These are phyloP conservation scores for Varanus salvator DNA, from an alignment of 2,113 vertebrate species.

Conservation along the genomic window DNA sequence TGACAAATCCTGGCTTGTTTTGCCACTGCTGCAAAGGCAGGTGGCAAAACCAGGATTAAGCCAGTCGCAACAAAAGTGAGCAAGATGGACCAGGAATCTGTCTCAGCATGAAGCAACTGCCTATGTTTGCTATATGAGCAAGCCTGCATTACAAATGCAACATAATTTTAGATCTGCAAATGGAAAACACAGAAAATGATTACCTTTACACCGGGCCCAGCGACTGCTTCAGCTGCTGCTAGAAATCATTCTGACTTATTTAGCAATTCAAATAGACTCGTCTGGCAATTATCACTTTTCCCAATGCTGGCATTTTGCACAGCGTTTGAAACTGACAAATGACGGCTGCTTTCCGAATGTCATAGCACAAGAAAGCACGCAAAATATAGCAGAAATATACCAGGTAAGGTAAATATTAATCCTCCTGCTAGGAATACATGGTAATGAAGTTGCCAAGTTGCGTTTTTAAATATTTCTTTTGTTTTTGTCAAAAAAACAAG, in stretches of 20 bases:
- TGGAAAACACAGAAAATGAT: background rate
- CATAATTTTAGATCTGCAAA: background rate
- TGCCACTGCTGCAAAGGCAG: too few species aligned
- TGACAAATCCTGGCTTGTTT: too few species aligned
- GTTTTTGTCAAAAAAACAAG: conserved; percentile 57
- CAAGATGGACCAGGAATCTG: too few species aligned
- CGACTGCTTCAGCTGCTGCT: background rate
- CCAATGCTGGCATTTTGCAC: conserved; percentile 81
- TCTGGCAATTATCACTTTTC: conserved; percentile 83
- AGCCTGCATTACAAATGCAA: background rate
- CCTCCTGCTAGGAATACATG: conserved; percentile 80
- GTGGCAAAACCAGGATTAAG: too few species aligned
- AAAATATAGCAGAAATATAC: conserved; percentile 80
- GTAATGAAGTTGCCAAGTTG: conserved; percentile 75
- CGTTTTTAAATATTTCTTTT: conserved; percentile 77
- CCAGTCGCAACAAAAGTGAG: too few species aligned
- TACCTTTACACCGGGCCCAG: background rate
- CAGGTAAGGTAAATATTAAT: conserved; percentile 83
- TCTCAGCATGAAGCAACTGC: too few species aligned
- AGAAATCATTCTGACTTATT: conserved; percentile 64
- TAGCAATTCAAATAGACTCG: conserved; percentile 86
- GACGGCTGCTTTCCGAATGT: conserved; percentile 81
- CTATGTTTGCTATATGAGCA: too few species aligned
- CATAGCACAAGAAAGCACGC: conserved; percentile 47
- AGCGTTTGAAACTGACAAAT: conserved; percentile 83